Conservation (phyloP, 1,140 invertebrate species). For the Penaeus chinensis region DNA sequence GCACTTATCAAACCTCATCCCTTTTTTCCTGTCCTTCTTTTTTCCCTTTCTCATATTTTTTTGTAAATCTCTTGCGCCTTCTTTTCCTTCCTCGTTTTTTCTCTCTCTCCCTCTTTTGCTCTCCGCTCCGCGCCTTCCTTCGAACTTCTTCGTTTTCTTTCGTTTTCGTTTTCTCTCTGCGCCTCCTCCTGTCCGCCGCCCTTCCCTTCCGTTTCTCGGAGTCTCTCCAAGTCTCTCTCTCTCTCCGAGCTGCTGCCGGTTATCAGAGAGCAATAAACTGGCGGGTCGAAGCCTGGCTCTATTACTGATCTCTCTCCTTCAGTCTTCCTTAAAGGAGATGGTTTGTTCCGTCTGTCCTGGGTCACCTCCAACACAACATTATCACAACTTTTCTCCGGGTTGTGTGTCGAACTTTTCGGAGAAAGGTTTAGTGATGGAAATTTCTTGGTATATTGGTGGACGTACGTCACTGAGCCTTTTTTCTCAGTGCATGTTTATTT, state of each 20-base stretch:
- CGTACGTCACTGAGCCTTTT: too few species aligned
- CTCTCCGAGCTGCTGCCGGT: background rate
- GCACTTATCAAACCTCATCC: too few species aligned
- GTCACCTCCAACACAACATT: conserved; percentile 13
- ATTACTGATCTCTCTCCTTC: conserved; percentile 53
- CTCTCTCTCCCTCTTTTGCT: background rate
- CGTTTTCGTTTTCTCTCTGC: background rate
- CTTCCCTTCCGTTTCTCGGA: background rate
- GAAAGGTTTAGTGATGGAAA: too few species aligned
- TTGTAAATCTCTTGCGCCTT: too few species aligned
- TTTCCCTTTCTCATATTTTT: too few species aligned
- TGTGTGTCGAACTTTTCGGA: too few species aligned
- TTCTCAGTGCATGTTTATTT: too few species aligned
- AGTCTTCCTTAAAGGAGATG: conserved; percentile 55
- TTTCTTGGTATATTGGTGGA: too few species aligned
- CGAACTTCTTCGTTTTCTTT: background rate
- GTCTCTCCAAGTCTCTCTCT: background rate
- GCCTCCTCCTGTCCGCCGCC: background rate
- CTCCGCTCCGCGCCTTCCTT: background rate
- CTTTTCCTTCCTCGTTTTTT: background rate
- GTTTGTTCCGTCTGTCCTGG: background rate
- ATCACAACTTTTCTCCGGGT: background rate
- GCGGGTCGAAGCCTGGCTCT: conserved; percentile 38
- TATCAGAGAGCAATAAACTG: conserved; percentile 36
- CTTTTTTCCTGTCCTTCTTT: too few species aligned